Base-by-base conservation (phyloP, 1,140 invertebrate species). In the Leptopilina clavipes region DNA sequence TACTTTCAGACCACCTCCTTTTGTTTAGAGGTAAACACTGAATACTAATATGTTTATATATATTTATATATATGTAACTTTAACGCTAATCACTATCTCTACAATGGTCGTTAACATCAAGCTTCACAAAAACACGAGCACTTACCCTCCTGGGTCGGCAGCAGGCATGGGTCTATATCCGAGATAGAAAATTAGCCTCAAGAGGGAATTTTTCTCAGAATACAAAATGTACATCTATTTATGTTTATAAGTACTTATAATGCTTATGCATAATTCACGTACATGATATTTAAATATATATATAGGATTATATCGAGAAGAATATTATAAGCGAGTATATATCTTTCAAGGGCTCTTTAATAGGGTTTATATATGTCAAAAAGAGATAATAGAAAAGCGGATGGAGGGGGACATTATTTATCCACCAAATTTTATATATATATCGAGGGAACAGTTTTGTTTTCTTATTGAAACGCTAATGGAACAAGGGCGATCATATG, bases 111-210 rank as follows among this genome's bases (percentile, higher is more conserved):
- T 81, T 78, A 84, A 84, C 77, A 83, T 82, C 77, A 85, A 81
- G 82, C 78, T 76, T 22, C 74, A 80, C 70, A 79, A 83, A 84
- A 82, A 83, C 81, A 85, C 82, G 80, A 83, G 79, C 87, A 89
- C 88, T 89, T 89, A 90, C 88, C 87, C 88, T 87, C 86, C 85
- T 86, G 85, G 86, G 84, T 88, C 81, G 83, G 85, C 85, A 87
- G 88, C 87, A 89, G 88, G 87, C 87, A 89, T 88, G 84, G 84
- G 83, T 89, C 84, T 88, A 88, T 88, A 88, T 88, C 85, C 86
- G 79, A 78, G 79, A 79, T 82, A 80, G 81, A 83, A 85, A 40
- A 76, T 79, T 81, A 81, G 82, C 80, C 83, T 82, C 83, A 78
- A 77, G 78, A 74, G 76, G 79, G 74, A 56, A 65, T 72, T 79